Conservation (phyloP, 1,140 invertebrate genomes). For the Drosophila ironensis region DNA sequence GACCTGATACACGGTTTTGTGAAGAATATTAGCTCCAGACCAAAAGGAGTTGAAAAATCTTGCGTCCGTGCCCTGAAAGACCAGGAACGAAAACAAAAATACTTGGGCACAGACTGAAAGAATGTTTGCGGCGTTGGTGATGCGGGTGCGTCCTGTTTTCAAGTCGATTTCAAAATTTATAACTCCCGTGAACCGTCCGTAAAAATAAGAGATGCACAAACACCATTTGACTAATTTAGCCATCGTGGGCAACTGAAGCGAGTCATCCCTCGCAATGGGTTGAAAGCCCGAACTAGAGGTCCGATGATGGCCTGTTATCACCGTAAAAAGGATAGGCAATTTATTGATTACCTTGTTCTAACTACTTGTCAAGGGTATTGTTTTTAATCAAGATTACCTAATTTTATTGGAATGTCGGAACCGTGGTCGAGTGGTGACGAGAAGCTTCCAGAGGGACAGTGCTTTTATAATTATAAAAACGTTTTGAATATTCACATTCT, state of each 20-base stretch:
- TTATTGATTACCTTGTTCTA: too few relatives aligned
- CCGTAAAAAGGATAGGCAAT: too few relatives aligned
- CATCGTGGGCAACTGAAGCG: constrained; percentile 33
- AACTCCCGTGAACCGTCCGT: constrained; percentile 24
- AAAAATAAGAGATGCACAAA: constrained; percentile 31
- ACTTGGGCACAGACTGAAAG: constrained; percentile 25
- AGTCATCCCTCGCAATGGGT: not conserved
- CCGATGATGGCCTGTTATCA: not conserved
- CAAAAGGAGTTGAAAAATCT: not conserved
- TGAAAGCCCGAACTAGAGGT: not conserved
- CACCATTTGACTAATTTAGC: constrained; percentile 21
- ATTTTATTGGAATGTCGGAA: too few relatives aligned
- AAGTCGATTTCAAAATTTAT: constrained; percentile 55
- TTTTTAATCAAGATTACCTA: too few relatives aligned
- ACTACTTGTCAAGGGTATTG: too few relatives aligned
- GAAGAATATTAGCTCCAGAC: constrained; percentile 11
- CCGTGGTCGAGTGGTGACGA: too few relatives aligned
- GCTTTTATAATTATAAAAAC: too few relatives aligned
- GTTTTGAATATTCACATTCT: too few relatives aligned
- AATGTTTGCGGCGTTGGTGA: constrained; percentile 9
- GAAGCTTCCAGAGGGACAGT: too few relatives aligned
- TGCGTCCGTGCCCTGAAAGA: not conserved
- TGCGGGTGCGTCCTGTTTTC: constrained; percentile 10
- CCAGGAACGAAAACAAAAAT: not conserved
- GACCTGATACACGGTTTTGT: constrained; percentile 26